Percentiles rank a stretch among this genome's conserved stretches.
These are phyloP conservation scores for Apamea monoglypha DNA, from an alignment of 2,888 invertebrate species.

Conservation along the genomic window DNA sequence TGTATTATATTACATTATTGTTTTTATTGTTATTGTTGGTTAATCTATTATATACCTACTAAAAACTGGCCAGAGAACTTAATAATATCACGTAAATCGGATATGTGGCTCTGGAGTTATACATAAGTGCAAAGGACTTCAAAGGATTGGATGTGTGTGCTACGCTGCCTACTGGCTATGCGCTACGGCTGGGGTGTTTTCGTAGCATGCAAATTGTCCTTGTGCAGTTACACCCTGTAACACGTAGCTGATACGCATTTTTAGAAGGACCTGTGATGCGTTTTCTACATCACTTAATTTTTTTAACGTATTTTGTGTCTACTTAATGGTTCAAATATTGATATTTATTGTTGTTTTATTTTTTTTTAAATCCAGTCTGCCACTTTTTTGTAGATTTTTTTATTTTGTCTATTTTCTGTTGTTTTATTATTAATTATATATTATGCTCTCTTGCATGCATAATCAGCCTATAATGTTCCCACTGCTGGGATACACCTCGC, in stretches of 20 bases:
- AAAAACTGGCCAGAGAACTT: neutral
- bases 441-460: neutral
- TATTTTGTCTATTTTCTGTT: neutral
- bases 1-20: too few species aligned
- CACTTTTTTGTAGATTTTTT: neutral
- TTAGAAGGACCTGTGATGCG: neutral
- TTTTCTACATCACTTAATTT: neutral
- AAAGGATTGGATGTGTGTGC: slow-evolving; percentile 5
- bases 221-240: slow-evolving; percentile 11
- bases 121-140: neutral
- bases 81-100: neutral
- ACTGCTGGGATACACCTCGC: neutral
- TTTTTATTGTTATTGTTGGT: too few species aligned
- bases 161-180: slow-evolving; percentile 31
- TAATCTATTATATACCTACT: neutral
- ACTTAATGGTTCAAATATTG: neutral
- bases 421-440: neutral
- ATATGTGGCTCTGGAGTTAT: neutral
- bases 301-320: neutral
- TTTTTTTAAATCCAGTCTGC: neutral
- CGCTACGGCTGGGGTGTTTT: slow-evolving; percentile 26
- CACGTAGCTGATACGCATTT: slow-evolving; percentile 17
- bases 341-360: neutral
- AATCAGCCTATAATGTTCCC: neutral
- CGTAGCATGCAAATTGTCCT: slow-evolving; percentile 37